These are phyloP conservation scores for Neosilurus mollespiculum DNA, from an alignment of 2,797 vertebrate species.

Conservation along the genomic window DNA sequence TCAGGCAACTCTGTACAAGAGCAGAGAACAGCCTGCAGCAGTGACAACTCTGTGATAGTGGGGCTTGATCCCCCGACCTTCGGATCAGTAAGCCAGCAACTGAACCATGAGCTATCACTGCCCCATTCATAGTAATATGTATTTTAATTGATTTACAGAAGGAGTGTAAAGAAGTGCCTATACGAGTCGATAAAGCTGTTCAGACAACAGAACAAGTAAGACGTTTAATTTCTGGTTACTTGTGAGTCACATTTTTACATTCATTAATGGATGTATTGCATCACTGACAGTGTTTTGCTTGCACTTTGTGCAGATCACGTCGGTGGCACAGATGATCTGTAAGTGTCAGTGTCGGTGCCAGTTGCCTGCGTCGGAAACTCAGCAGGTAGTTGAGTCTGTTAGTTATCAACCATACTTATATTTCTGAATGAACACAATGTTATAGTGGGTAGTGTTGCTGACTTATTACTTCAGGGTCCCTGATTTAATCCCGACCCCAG, in stretches of 20 bases:
- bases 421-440: not conserved
- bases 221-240: not conserved
- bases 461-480: not conserved
- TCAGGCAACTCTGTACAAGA: too few relatives aligned
- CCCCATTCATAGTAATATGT: too few relatives aligned
- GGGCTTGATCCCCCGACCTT: too few relatives aligned
- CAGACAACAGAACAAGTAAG: constrained; percentile 10
- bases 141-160: not conserved
- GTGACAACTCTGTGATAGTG: too few relatives aligned
- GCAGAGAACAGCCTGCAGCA: too few relatives aligned
- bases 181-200: not conserved
- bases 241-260: not conserved
- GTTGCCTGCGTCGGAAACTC: not conserved
- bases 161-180: not conserved
- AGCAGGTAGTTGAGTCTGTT: not conserved
- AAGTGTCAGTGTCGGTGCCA: not conserved
- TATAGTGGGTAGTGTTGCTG: not conserved
- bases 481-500: not conserved
- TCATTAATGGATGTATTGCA: not conserved
- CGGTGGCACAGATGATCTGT: not conserved
- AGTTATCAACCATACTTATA: not conserved
- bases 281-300: not conserved
- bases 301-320: not conserved
- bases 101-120: too few relatives aligned
- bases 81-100: too few relatives aligned